Conservation (phyloP, 2,797 vertebrate species). For the Ficedula albicollis region DNA sequence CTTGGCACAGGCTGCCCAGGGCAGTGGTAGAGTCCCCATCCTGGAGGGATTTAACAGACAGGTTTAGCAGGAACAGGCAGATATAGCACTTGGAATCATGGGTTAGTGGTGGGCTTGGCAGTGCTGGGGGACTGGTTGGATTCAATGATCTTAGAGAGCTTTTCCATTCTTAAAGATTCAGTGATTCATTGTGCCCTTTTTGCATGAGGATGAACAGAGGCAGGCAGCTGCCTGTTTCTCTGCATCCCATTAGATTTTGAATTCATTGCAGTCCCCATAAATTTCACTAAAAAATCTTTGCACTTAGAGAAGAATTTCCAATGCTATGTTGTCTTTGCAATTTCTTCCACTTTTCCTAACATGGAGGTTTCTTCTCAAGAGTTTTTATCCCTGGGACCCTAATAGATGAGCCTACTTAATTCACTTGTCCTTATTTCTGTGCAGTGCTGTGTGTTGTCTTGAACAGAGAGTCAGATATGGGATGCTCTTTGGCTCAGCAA, state of each 20-base stretch:
- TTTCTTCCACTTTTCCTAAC: background rate
- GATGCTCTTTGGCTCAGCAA: background rate
- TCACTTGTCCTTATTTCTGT: fast-evolving
- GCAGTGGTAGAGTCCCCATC: background rate
- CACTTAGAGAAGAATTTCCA: background rate
- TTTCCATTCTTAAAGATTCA: background rate
- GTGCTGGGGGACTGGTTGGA: background rate
- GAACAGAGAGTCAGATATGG: background rate
- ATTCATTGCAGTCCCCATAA: background rate
- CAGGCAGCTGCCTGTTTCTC: background rate
- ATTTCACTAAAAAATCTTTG: background rate
- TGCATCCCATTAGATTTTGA: background rate
- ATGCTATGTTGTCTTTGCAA: background rate
- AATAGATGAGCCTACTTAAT: background rate
- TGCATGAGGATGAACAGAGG: background rate
- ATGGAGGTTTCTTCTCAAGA: background rate
- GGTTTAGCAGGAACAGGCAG: background rate
- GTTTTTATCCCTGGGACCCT: background rate
- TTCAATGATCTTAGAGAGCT: background rate
- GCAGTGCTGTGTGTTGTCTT: background rate
- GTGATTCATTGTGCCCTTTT: background rate
- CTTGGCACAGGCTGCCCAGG: background rate
- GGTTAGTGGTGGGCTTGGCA: background rate
- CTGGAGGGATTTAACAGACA: background rate
- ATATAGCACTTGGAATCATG: too few relatives aligned